phyloP scores from a whole-genome alignment of 1,140 invertebrate species.

The Potamilus streckersoni region DNA sequence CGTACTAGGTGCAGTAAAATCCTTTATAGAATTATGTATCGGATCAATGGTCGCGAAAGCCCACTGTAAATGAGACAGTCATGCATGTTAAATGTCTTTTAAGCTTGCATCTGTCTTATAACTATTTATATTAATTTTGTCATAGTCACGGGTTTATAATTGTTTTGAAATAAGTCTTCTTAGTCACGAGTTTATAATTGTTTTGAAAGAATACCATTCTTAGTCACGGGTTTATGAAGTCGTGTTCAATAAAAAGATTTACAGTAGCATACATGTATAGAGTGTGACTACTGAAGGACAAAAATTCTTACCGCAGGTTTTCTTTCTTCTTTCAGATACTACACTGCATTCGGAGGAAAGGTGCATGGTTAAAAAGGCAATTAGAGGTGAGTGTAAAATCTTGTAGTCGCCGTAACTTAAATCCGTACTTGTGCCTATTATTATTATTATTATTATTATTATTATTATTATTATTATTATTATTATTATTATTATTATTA shows the following conservation, averaged over 20 bases:
- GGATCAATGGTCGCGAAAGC: too few relatives aligned
- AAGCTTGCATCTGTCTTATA: too few relatives aligned
- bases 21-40: too few relatives aligned
- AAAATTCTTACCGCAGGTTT: conserved; percentile 4
- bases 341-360: conserved; percentile 3
- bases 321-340: conserved; percentile 20
- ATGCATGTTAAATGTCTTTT: too few relatives aligned
- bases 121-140: background rate
- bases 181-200: background rate
- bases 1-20: too few relatives aligned
- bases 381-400: conserved; percentile 25
- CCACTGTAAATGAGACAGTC: too few relatives aligned
- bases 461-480: background rate
- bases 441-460: background rate
- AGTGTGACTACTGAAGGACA: too few relatives aligned
- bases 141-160: background rate
- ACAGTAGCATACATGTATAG: too few relatives aligned
- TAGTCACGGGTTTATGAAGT: background rate
- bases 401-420: background rate
- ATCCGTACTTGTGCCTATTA: background rate
- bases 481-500: background rate
- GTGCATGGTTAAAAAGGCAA: conserved; percentile 33
- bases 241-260: too few relatives aligned
- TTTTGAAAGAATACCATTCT: background rate
- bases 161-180: background rate